phyloP scores from a whole-genome alignment of 2,797 vertebrate genomes.

The Emydoidea blandingii region DNA sequence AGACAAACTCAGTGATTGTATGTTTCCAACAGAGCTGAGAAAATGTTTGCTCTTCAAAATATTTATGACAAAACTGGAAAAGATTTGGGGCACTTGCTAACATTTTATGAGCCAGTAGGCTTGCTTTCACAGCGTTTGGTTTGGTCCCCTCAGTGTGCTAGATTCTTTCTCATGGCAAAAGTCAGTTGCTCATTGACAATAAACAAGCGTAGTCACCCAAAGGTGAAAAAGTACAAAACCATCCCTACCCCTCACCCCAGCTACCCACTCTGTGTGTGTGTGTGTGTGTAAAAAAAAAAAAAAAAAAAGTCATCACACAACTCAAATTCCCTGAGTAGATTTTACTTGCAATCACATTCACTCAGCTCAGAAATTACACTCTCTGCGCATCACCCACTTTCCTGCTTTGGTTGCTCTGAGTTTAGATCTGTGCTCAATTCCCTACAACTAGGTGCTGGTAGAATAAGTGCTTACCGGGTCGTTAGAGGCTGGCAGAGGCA shows the following conservation, averaged over 20 bases:
- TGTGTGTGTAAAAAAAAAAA: background rate
- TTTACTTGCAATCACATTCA: background rate
- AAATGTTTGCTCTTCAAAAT: background rate
- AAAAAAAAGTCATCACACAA: background rate
- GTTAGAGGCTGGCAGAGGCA: background rate
- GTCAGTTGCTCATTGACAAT: background rate
- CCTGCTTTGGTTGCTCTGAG: background rate
- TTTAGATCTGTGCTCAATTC: background rate
- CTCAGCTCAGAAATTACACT: background rate
- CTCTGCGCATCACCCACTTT: background rate
- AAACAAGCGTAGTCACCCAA: background rate
- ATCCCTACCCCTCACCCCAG: background rate
- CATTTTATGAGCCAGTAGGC: background rate
- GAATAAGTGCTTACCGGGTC: constrained; percentile 53
- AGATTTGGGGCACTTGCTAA: background rate
- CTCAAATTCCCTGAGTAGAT: background rate
- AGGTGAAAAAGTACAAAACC: background rate
- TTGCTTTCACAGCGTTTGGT: background rate
- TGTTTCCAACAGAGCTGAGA: background rate
- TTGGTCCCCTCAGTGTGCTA: background rate
- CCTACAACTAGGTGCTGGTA: background rate
- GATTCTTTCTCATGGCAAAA: background rate
- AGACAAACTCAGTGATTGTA: background rate
- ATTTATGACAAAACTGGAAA: background rate
- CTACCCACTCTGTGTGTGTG: background rate